A percentile compares a stretch with the other conserved stretches of the same genome.
Evolutionary conservation across 2,113 vertebrate species (phyloP).

Genomic region (Balaeniceps rex): DNA sequence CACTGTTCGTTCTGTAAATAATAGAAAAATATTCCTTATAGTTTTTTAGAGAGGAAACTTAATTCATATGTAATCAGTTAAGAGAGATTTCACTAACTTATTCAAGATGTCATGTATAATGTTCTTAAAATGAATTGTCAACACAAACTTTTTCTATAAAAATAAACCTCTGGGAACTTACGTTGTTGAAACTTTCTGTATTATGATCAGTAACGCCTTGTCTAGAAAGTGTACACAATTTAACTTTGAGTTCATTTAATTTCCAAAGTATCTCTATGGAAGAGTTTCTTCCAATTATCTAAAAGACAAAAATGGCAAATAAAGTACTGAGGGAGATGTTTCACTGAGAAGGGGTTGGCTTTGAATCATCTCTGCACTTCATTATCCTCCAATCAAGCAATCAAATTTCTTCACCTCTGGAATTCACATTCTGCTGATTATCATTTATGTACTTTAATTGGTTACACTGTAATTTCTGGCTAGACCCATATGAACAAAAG

Average conservation of each 20-base stretch:
- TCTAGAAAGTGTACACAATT: background rate
- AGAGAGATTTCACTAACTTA: background rate
- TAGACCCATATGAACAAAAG: slow-evolving; percentile 71
- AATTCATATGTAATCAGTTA: background rate
- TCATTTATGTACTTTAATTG: slow-evolving; percentile 83
- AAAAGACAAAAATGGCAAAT: slow-evolving; percentile 52
- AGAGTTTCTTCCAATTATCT: slow-evolving; percentile 51
- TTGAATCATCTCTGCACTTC: slow-evolving; percentile 74
- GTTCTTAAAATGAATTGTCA: background rate
- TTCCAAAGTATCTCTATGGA: slow-evolving; percentile 26
- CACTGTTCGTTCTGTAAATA: background rate
- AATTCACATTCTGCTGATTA: slow-evolving; percentile 85
- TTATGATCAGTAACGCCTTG: background rate
- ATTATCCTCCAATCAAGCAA: slow-evolving; percentile 77
- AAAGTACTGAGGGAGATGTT: slow-evolving; percentile 24
- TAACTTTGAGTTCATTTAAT: slow-evolving; percentile 39
- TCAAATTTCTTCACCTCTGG: slow-evolving; percentile 77
- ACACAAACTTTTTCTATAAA: slow-evolving; percentile 8
- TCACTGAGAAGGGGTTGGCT: slow-evolving; percentile 48
- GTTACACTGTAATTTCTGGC: slow-evolving; percentile 80
- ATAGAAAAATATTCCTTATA: background rate
- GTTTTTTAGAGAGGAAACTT: background rate
- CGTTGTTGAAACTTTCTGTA: background rate
- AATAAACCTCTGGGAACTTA: background rate
- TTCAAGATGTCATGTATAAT: background rate